Conservation (phyloP, 2,888 invertebrate genomes). For the Schrankia costaestrigalis region DNA sequence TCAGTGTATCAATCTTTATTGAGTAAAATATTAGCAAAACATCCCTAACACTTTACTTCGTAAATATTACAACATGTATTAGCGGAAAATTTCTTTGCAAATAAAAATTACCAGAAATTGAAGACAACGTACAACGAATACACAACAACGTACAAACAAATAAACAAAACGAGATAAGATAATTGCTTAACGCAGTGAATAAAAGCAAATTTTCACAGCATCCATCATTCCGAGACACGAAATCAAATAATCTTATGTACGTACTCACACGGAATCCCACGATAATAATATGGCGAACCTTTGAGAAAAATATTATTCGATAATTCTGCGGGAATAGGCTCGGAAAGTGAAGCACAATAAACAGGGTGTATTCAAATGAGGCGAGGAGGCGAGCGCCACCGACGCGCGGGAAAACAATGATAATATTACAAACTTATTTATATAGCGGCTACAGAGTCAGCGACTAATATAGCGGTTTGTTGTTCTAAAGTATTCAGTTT, state of each 20-base stretch:
- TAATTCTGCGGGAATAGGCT: slow-evolving; percentile 52
- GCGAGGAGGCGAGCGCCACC: slow-evolving; percentile 24
- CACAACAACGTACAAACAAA: slow-evolving; percentile 8
- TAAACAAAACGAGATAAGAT: slow-evolving; percentile 10
- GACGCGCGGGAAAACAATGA: slow-evolving; percentile 64
- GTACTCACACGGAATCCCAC: slow-evolving; percentile 53
- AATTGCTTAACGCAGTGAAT: slow-evolving; percentile 32
- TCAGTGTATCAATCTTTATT: no score
- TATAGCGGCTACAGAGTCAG: slow-evolving; percentile 37
- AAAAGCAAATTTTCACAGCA: slow-evolving; percentile 26
- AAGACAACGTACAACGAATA: neutral
- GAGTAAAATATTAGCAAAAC: no score
- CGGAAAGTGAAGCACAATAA: slow-evolving; percentile 63
- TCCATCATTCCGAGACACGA: slow-evolving; percentile 37
- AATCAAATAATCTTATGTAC: slow-evolving; percentile 53
- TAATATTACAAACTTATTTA: slow-evolving; percentile 77
- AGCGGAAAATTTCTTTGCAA: no score
- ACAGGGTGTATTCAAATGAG: slow-evolving; percentile 76
- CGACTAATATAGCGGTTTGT: neutral
- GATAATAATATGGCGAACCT: slow-evolving; percentile 63
- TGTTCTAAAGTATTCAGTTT: no score
- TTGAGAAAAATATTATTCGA: slow-evolving; percentile 64
- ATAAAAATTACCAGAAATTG: neutral
- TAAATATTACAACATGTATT: no score
- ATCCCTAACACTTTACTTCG: no score